Base-by-base conservation (phyloP, 2,797 vertebrate species). In the Rhyacichthys aspro region DNA sequence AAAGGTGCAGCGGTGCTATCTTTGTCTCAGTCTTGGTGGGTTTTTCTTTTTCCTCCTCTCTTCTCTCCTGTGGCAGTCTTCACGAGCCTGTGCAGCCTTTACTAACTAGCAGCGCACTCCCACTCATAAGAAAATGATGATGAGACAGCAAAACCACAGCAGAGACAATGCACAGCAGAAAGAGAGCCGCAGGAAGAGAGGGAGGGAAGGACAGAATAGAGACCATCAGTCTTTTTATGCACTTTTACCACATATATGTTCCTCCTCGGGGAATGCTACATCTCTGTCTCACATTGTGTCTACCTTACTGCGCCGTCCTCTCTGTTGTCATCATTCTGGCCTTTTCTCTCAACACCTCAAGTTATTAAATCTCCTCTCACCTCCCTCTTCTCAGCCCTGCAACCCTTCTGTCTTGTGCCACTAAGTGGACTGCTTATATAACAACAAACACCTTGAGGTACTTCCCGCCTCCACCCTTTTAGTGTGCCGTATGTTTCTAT, bases 381-480 rank as follows among this genome's bases (percentile, higher is more conserved):
- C 67, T 58, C 19, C 59, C 57, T 36, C 63, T 61, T 69, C 74
- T 56, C 55, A 67, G 79, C 76, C 81, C 75, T 44, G 70, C 67
- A 82, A 83, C 79, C 81, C 76, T 66, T 81, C 72, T 76, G 76
- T 86, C 84, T 79, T 82, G 64, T 82, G 82, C 55, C 76, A 70
- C 84, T 85, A 88, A 89, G 84, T 86, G 83, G 84, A 76, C 71
- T 69, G 75, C 85, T 90, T 89, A 88, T 88, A 86, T 87, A 90
- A 86, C 55, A 17, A 53, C 12, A 14, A 46, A 55, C 76, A 84
- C 82, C 84, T 83, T 67, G 59, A 80, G 84, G 81, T 82, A 78
- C 77, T 70, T 57, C 71, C 63, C 42, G 9, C 64, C 70, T 64
- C 59, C 49, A 46, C 68, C 67, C 61, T 68, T 72, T 69, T 45